phyloP scores from a whole-genome alignment of 2,888 invertebrate genomes.

The Tortricodes alternella region DNA sequence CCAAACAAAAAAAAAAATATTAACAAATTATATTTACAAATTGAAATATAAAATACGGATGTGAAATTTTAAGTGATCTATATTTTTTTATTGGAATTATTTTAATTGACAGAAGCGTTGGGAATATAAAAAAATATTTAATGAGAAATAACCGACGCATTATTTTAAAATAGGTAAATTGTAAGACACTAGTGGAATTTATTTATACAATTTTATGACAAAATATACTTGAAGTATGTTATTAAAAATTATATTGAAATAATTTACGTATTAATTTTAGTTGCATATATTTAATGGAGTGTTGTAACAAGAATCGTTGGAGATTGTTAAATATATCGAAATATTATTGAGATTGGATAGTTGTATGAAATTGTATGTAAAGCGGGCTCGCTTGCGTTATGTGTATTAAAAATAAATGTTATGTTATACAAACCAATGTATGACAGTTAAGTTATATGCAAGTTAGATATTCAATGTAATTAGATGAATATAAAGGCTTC shows the following conservation, averaged over 20 bases:
- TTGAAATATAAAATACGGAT: slow-evolving; percentile 18
- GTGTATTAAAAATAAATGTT: slow-evolving; percentile 19
- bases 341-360: slow-evolving; percentile 11
- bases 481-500: slow-evolving; percentile 80
- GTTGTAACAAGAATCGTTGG: slow-evolving; percentile 10
- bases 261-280: not conserved
- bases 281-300: slow-evolving; percentile 20
- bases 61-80: slow-evolving; percentile 22
- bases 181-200: slow-evolving; percentile 11
- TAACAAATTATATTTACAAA: slow-evolving; percentile 28
- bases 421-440: slow-evolving; percentile 46
- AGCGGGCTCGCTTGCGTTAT: slow-evolving; percentile 18
- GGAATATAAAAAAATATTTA: slow-evolving; percentile 18
- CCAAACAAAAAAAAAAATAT: slow-evolving; percentile 23
- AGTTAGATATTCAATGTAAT: slow-evolving; percentile 75
- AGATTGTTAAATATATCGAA: slow-evolving; percentile 25
- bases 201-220: slow-evolving; percentile 18
- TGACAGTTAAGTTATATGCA: slow-evolving; percentile 49
- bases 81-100: slow-evolving; percentile 25
- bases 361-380: slow-evolving; percentile 11
- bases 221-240: slow-evolving; percentile 7
- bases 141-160: not conserved
- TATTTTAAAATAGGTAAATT: slow-evolving; percentile 16
- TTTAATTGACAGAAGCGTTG: slow-evolving; percentile 11
- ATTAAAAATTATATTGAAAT: not conserved